Conservation (phyloP, 2,888 invertebrate genomes). For the Stenotaenia linearis region DNA sequence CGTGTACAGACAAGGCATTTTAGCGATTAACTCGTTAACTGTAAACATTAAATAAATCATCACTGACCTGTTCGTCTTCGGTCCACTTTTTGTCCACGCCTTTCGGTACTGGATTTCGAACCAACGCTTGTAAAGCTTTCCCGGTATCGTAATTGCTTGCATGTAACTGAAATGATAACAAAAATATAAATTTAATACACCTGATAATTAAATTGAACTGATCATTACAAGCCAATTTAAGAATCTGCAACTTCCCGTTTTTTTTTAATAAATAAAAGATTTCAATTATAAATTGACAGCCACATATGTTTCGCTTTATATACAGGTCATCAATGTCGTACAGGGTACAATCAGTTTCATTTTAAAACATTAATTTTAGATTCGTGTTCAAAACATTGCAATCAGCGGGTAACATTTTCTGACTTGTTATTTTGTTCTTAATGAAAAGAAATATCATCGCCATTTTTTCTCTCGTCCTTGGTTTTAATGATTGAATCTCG, state of each 20-base stretch:
- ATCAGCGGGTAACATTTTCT: too few relatives aligned
- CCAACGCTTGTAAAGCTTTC: conserved; percentile 89
- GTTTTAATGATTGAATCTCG: background rate
- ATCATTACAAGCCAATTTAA: background rate
- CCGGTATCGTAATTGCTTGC: conserved; percentile 95
- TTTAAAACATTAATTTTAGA: too few relatives aligned
- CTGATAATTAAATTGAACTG: background rate
- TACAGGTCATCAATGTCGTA: background rate
- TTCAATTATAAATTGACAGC: too few relatives aligned
- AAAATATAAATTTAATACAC: background rate
- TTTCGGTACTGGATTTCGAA: conserved; percentile 94
- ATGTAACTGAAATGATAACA: conserved; percentile 63
- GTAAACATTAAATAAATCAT: too few relatives aligned
- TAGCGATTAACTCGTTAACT: too few relatives aligned
- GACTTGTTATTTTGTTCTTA: too few relatives aligned
- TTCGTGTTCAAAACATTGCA: too few relatives aligned
- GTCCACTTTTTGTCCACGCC: conserved; percentile 97
- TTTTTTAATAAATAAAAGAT: too few relatives aligned
- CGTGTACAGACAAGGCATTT: too few relatives aligned
- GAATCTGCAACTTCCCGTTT: background rate
- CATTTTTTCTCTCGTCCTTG: background rate
- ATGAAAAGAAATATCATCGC: background rate
- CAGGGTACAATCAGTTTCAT: too few relatives aligned
- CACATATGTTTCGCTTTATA: too few relatives aligned
- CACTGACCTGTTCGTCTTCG: conserved; percentile 78